Percentiles rank a stretch among this genome's conserved stretches.
Evolutionary conservation across 2,888 invertebrate species (phyloP).

Genomic region (Heteropelma amictum): DNA sequence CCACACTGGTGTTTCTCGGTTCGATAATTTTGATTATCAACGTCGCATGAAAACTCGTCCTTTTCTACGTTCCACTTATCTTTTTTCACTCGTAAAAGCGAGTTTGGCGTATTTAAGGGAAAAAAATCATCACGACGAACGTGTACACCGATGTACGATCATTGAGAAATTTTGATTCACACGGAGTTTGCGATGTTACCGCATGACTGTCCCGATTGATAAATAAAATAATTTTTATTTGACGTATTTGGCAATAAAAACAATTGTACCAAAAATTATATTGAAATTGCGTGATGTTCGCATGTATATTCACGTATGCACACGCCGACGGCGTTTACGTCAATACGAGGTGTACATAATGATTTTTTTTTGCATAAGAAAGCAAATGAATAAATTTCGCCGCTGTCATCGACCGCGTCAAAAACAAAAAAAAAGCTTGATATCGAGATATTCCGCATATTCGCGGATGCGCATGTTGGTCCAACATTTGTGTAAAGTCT

Average conservation of each 20-base stretch:
- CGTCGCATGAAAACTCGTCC: too few species aligned
- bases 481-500: constrained; percentile 67
- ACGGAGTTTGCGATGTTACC: not conserved
- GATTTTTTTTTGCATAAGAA: constrained; percentile 1
- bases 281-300: not conserved
- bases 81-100: not conserved
- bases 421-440: not conserved
- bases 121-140: not conserved
- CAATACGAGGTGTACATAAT: not conserved
- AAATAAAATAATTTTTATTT: not conserved
- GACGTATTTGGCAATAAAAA: not conserved
- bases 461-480: constrained; percentile 30
- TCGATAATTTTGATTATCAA: too few species aligned
- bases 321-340: not conserved
- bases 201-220: not conserved
- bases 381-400: constrained; percentile 4
- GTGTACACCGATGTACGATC: not conserved
- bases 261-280: not conserved
- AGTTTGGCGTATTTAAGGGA: not conserved
- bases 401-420: not conserved
- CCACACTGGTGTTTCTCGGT: too few species aligned
- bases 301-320: not conserved
- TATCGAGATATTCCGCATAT: constrained; percentile 17
- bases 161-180: not conserved
- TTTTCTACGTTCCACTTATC: not conserved